Percentiles rank a stretch among this genome's conserved stretches.
These are phyloP conservation scores for Agelaius tricolor DNA, from an alignment of 2,113 vertebrate genomes.

Conservation along the genomic window DNA sequence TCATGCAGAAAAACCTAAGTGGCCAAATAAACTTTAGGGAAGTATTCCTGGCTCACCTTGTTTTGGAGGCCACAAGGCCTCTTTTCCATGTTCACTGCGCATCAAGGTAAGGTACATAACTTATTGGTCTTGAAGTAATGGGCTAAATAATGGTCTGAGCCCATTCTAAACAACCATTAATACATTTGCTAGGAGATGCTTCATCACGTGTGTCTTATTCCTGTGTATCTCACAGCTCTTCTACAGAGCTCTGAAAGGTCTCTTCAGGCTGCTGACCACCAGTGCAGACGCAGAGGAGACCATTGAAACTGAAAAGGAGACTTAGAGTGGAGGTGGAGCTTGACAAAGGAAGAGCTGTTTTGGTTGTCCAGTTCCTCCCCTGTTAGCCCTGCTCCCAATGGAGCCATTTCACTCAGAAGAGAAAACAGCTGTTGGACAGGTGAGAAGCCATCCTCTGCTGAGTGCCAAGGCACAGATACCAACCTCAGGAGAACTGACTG, in stretches of 20 bases:
- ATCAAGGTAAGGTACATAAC: neutral
- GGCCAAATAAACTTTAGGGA: neutral
- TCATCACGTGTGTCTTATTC: rapidly evolving
- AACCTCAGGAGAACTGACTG: neutral
- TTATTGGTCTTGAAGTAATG: neutral
- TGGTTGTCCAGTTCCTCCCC: neutral
- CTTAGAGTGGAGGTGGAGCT: neutral
- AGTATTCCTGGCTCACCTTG: neutral
- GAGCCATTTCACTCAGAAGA: neutral
- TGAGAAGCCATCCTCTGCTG: neutral
- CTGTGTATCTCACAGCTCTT: neutral
- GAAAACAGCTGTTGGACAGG: neutral
- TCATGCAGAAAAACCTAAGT: neutral
- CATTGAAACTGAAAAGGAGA: neutral
- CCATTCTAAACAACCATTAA: neutral
- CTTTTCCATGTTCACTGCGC: neutral
- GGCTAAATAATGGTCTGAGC: neutral
- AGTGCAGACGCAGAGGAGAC: neutral
- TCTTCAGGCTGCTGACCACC: neutral
- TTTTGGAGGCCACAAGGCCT: neutral
- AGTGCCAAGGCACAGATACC: neutral
- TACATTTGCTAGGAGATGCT: neutral
- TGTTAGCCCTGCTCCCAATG: neutral
- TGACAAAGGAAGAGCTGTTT: neutral
- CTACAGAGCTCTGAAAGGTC: neutral